Percentiles rank a stretch among this genome's conserved stretches.
These are phyloP conservation scores for Phasianus colchicus DNA, from an alignment of 2,113 vertebrate species.

Conservation along the genomic window DNA sequence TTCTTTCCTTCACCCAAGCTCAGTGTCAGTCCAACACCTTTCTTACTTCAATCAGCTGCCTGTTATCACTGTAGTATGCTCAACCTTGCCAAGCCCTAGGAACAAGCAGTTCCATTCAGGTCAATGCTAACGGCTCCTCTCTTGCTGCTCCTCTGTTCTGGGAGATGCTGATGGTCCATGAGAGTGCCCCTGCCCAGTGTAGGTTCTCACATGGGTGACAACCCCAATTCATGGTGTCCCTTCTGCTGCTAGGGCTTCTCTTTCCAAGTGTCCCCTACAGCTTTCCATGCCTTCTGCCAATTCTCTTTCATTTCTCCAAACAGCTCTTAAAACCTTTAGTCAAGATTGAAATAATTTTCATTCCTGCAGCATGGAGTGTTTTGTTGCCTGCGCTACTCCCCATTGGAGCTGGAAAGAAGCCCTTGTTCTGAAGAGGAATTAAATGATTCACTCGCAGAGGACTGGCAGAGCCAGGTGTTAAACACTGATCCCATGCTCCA, in stretches of 20 bases:
- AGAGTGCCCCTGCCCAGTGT: rapidly evolving
- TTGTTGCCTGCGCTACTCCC: not conserved
- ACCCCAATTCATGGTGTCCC: not conserved
- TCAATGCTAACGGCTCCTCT: not conserved
- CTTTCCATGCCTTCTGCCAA: rapidly evolving
- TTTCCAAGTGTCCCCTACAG: rapidly evolving
- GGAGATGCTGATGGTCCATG: not conserved
- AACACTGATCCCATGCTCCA: rapidly evolving
- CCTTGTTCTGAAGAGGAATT: not conserved
- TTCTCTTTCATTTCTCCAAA: not conserved
- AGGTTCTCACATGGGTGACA: rapidly evolving
- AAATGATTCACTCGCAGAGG: not conserved
- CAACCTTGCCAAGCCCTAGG: no score
- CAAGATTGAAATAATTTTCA: not conserved
- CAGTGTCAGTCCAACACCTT: not conserved
- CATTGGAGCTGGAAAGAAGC: not conserved
- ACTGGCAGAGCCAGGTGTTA: not conserved
- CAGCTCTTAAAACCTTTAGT: not conserved
- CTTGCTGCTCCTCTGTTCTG: not conserved
- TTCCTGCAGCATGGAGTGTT: not conserved
- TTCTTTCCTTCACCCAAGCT: not conserved
- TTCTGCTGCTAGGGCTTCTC: not conserved
- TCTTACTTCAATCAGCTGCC: rapidly evolving
- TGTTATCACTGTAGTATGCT: rapidly evolving
- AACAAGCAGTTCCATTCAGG: not conserved